Conservation (phyloP, 2,888 invertebrate genomes). For the Meandrusa payeni region DNA sequence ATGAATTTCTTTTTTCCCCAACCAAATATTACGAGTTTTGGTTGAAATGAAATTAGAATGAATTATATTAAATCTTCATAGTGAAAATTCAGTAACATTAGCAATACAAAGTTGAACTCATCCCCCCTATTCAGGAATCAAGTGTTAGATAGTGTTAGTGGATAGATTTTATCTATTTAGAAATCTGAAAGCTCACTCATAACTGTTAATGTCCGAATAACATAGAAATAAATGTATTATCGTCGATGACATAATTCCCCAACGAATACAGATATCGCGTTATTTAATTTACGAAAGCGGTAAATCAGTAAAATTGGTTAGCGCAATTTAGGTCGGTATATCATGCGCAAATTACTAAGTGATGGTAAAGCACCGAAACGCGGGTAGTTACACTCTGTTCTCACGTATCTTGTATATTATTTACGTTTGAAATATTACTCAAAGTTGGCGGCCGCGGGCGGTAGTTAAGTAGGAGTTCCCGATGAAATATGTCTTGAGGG, state of each 20-base stretch:
- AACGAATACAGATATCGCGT: slow-evolving; percentile 12
- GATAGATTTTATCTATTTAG: no score
- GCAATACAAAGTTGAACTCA: no score
- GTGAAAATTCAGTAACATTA: no score
- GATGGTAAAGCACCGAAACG: slow-evolving; percentile 19
- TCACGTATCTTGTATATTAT: slow-evolving; percentile 67
- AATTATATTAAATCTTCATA: no score
- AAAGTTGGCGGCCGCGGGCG: slow-evolving; percentile 59
- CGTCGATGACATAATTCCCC: slow-evolving; percentile 1
- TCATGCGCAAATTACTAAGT: slow-evolving; percentile 23
- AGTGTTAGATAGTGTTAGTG: no score
- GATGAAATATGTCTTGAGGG: slow-evolving; percentile 76
- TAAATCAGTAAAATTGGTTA: slow-evolving; percentile 16
- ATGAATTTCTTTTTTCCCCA: no score
- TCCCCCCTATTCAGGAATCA: no score
- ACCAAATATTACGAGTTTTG: no score
- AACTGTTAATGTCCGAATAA: no score
- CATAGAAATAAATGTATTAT: no score
- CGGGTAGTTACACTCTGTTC: slow-evolving; percentile 26
- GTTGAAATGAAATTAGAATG: no score
- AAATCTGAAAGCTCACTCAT: no score
- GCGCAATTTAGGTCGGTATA: slow-evolving; percentile 20
- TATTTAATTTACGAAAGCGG: slow-evolving; percentile 18
- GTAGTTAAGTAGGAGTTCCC: slow-evolving; percentile 68
- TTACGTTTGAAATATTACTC: slow-evolving; percentile 68